Conservation (phyloP, 2,888 invertebrate genomes). For the Phyllotreta cruciferae region DNA sequence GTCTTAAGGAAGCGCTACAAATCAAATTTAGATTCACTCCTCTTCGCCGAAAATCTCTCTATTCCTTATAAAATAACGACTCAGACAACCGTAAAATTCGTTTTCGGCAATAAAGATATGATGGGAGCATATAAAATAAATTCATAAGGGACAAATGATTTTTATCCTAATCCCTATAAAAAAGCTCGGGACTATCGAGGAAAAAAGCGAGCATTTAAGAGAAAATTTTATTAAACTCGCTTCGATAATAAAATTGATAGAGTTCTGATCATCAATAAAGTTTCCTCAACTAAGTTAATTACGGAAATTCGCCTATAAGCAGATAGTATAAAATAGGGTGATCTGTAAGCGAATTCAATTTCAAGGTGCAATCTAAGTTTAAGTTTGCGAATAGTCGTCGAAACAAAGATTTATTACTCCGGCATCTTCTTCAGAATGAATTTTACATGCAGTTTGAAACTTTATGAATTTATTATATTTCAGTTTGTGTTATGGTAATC, state of each 20-base stretch:
- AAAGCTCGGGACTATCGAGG: no score
- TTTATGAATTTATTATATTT: no score
- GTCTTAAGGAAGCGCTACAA: no score
- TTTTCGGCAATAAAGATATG: conserved; percentile 17
- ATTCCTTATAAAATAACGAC: conserved; percentile 16
- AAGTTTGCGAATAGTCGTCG: conserved; percentile 10
- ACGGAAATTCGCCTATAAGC: conserved; percentile 2
- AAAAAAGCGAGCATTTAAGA: no score
- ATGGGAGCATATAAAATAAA: conserved; percentile 3
- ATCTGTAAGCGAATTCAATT: conserved; percentile 3
- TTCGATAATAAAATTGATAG: no score
- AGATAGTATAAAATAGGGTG: conserved; percentile 3
- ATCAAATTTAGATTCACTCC: no score
- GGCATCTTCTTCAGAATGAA: background rate
- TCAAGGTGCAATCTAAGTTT: conserved; percentile 7
- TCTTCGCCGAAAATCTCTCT: background rate
- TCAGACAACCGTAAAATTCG: conserved; percentile 5
- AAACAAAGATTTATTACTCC: conserved; percentile 12
- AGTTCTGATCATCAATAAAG: background rate
- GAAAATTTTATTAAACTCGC: no score
- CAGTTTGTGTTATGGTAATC: no score
- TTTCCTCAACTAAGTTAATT: conserved; percentile 6
- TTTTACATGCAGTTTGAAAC: background rate
- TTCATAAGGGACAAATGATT: conserved; percentile 5
- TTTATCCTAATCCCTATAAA: no score